A percentile compares a stretch with the other conserved stretches of the same genome.
Evolutionary conservation across 2,797 vertebrate genomes (phyloP).

Genomic region (Xiphophorus birchmanni): DNA sequence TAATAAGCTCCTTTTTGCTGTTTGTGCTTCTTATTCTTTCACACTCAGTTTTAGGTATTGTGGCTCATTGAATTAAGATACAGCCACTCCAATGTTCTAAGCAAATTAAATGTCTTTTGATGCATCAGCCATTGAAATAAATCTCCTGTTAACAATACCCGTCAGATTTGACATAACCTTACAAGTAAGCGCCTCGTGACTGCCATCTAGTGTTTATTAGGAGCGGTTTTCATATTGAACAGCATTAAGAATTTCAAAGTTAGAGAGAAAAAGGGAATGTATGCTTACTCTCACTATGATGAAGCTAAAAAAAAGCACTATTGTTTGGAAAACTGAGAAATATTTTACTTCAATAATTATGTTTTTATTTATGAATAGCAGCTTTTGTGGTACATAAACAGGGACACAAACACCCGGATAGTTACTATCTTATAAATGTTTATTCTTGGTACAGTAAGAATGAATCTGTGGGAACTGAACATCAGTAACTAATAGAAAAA

Average conservation of each 20-base stretch:
- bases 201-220: constrained; percentile 63
- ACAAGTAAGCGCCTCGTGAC: background rate
- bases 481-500: constrained; percentile 73
- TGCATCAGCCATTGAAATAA: constrained; percentile 17
- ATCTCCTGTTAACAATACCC: constrained; percentile 31
- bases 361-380: background rate
- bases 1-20: constrained; percentile 49
- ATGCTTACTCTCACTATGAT: background rate
- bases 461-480: constrained; percentile 53
- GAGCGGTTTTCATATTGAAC: constrained; percentile 7
- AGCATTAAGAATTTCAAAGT: background rate
- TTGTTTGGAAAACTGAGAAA: background rate
- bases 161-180: constrained; percentile 15
- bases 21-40: constrained; percentile 37
- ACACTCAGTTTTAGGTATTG: constrained; percentile 21
- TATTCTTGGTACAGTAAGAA: constrained; percentile 69
- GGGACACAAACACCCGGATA: constrained; percentile 13
- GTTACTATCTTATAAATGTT: constrained; percentile 70
- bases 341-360: background rate
- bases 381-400: background rate
- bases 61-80: constrained; percentile 28
- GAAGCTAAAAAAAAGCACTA: background rate
- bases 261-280: background rate
- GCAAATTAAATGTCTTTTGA: constrained; percentile 23
- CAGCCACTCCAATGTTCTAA: constrained; percentile 14